Conservation (phyloP, 2,888 invertebrate genomes). For the Ischnus inquisitorius region DNA sequence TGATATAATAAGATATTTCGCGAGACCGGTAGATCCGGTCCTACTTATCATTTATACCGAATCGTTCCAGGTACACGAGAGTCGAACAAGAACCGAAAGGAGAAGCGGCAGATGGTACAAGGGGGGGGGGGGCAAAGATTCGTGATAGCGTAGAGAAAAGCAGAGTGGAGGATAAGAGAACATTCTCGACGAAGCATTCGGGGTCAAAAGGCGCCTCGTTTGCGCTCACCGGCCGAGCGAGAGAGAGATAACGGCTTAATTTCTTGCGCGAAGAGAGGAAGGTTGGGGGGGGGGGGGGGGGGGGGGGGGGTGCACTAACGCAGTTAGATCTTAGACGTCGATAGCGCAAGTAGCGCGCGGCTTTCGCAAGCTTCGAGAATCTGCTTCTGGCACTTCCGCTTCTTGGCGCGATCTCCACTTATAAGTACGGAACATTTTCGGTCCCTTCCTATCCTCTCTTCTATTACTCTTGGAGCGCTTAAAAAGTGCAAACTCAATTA, state of each 20-base stretch:
- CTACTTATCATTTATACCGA: background rate
- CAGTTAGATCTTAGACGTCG: constrained; percentile 60
- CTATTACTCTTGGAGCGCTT: constrained; percentile 31
- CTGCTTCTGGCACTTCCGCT: constrained; percentile 60
- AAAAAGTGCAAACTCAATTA: constrained; percentile 78
- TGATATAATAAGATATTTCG: background rate
- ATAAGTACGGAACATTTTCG: constrained; percentile 51
- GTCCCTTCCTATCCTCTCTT: constrained; percentile 1
- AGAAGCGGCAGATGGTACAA: background rate
- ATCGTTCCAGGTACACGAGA: background rate
- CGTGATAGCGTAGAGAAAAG: constrained; percentile 4
- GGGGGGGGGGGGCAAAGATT: constrained; percentile 17
- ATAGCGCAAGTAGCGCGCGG: constrained; percentile 39
- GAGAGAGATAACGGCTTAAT: constrained; percentile 60
- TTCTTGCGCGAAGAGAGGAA: constrained; percentile 21
- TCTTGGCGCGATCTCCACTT: constrained; percentile 18
- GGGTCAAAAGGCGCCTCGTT: constrained; percentile 45
- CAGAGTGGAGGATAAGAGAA: background rate
- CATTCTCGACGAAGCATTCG: constrained; percentile 26
- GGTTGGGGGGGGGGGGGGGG: too few species aligned
- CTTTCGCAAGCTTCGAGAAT: constrained; percentile 43
- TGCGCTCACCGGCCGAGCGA: constrained; percentile 13
- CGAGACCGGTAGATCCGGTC: background rate
- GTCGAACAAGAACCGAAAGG: background rate
- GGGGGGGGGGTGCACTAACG: constrained; percentile 11